A percentile compares a stretch with the other conserved stretches of the same genome.
Evolutionary conservation across 2,888 invertebrate genomes (phyloP).

Genomic region (Brenthis ino): DNA sequence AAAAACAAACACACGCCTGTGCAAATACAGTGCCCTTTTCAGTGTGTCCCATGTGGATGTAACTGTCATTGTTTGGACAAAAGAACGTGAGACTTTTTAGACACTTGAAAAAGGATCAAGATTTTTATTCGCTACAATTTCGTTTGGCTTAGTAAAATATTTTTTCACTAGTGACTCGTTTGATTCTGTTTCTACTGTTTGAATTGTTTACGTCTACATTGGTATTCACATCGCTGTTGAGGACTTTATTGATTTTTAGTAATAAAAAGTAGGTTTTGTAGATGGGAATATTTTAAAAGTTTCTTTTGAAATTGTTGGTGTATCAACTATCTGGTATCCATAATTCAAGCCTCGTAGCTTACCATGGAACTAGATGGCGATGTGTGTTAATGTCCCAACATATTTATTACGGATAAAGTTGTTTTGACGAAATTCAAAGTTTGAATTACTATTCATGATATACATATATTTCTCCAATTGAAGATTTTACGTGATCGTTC

Average conservation of each 20-base stretch:
- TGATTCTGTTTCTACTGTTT: slow-evolving; percentile 17
- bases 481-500: neutral
- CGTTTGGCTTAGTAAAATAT: slow-evolving; percentile 26
- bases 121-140: slow-evolving; percentile 39
- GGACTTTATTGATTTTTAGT: neutral
- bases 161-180: slow-evolving; percentile 25
- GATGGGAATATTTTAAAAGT: neutral
- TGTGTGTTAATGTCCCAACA: too few species aligned
- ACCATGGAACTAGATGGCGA: too few species aligned
- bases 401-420: too few species aligned
- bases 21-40: slow-evolving; percentile 62
- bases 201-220: neutral
- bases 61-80: slow-evolving; percentile 57
- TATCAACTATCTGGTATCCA: too few species aligned
- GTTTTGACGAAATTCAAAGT: too few species aligned
- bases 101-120: slow-evolving; percentile 44
- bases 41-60: slow-evolving; percentile 51
- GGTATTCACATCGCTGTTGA: slow-evolving; percentile 10
- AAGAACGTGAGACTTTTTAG: slow-evolving; percentile 43
- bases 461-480: too few species aligned
- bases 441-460: too few species aligned
- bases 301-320: neutral
- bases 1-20: slow-evolving; percentile 58
- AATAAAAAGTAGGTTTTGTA: neutral
- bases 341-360: too few species aligned